phyloP scores from a whole-genome alignment of 2,797 vertebrate species.

The Sebastolobus alascanus region DNA sequence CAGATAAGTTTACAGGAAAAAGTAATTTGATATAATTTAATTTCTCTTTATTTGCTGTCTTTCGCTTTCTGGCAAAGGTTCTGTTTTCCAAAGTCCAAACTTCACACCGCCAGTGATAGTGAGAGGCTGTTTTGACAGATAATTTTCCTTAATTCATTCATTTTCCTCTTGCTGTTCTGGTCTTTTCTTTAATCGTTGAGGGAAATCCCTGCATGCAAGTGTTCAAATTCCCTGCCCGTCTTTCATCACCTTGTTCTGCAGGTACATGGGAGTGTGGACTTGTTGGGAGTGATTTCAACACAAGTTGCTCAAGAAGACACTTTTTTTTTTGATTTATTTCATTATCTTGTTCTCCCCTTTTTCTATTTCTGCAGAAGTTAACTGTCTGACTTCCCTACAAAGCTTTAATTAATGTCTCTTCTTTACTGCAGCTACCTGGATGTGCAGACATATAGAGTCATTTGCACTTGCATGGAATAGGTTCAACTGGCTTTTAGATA shows the following conservation, averaged over 20 bases:
- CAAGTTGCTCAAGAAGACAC: background rate
- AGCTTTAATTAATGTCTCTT: background rate
- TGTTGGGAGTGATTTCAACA: conserved; percentile 34
- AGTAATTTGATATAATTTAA: conserved; percentile 47
- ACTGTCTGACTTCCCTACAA: background rate
- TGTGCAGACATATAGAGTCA: background rate
- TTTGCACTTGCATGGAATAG: background rate
- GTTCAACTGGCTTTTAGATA: background rate
- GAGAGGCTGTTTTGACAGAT: conserved; percentile 38
- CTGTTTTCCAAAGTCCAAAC: conserved; percentile 31
- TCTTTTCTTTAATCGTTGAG: conserved; percentile 6
- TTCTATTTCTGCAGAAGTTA: background rate
- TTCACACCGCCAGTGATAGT: conserved; percentile 8
- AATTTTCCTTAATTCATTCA: background rate
- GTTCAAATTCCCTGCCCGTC: conserved; percentile 26
- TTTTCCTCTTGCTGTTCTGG: background rate
- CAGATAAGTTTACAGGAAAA: conserved; percentile 31
- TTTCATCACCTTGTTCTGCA: conserved; percentile 42
- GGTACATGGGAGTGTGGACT: conserved; percentile 42
- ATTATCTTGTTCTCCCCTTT: background rate
- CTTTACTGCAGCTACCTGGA: background rate
- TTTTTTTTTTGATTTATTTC: background rate
- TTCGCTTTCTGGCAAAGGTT: conserved; percentile 14
- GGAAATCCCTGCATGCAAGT: conserved; percentile 19
- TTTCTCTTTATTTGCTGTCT: conserved; percentile 59